These are phyloP conservation scores for Globodera rostochiensis DNA, from an alignment of 1,140 invertebrate genomes.

Conservation along the genomic window DNA sequence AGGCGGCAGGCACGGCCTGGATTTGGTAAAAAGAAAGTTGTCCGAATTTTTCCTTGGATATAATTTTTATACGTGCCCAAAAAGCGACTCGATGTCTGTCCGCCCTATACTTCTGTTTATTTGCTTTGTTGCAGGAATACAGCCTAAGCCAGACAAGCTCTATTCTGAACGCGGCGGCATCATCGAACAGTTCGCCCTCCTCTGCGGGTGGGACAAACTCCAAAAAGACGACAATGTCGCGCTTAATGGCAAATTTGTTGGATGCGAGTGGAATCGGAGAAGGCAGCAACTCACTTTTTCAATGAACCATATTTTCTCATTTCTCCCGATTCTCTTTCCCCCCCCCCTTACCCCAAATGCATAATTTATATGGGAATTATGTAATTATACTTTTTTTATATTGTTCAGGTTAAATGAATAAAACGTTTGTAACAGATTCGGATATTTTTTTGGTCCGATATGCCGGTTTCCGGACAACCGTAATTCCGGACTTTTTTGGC, in stretches of 20 bases:
- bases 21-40: too few species aligned
- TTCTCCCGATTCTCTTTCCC: too few species aligned
- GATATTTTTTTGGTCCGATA: too few species aligned
- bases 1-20: too few species aligned
- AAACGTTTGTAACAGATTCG: too few species aligned
- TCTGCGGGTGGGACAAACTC: not conserved
- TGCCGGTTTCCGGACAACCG: too few species aligned
- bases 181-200: not conserved
- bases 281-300: conserved; percentile 16
- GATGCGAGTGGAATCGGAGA: conserved; percentile 30
- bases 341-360: too few species aligned
- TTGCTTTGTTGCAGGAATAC: conserved; percentile 22
- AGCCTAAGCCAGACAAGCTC: conserved; percentile 25
- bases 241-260: conserved; percentile 27
- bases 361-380: too few species aligned
- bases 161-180: conserved; percentile 17
- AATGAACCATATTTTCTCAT: not conserved
- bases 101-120: not conserved
- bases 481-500: too few species aligned
- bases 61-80: not conserved
- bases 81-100: not conserved
- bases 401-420: too few species aligned
- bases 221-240: conserved; percentile 15
- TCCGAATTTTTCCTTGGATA: too few species aligned
- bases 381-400: too few species aligned